Evolutionary conservation across 2,888 invertebrate species (phyloP), one percentile per base, ranked within the genome.

Genomic region (Diaperis boleti): DNA sequence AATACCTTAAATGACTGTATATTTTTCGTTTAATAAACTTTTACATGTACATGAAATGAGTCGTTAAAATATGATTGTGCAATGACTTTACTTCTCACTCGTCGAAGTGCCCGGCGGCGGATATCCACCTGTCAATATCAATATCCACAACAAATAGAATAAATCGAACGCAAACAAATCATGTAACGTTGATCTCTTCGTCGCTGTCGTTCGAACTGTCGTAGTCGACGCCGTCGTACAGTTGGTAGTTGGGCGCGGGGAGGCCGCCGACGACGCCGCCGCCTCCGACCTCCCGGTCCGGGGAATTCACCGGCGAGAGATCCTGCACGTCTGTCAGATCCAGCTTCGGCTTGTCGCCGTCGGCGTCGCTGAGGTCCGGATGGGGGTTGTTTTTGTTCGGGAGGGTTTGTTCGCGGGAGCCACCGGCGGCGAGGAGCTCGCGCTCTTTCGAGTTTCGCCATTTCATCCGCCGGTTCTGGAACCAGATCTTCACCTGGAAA

Each of bases 391-490:
- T 96, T 80, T 97, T 97, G 81, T 95, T 97, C 0, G 97, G 97
- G 15, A 98, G 83, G 0, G 97, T 97, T 81, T 96, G 96, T 77
- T 97, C 97, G 18, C 97, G 87, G 4, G 95, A 94, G 1, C 97
- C 97, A 0, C 97, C 97, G 13, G 91, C 91, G 0, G 97, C 96
- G 15, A 98, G 84, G 0, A 97, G 86, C 81, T 98, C 97, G 22
- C 97, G 86, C 81, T 98, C 98, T 83, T 98, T 98, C 2, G 95
- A 96, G 82, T 98, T 98, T 55, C 98, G 88, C 98, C 98, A 98
- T 82, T 96, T 98, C 98, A 98, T 98, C 56, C 98, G 90, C 0
- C 98, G 90, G 80, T 98, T 98, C 86, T 98, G 98, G 82, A 98
- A 98, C 92, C 92, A 92, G 65, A 92, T 92, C 81, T 92, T 92